Evolutionary conservation across 2,113 vertebrate genomes (phyloP).

Genomic region (Rhodinocichla rosea): DNA sequence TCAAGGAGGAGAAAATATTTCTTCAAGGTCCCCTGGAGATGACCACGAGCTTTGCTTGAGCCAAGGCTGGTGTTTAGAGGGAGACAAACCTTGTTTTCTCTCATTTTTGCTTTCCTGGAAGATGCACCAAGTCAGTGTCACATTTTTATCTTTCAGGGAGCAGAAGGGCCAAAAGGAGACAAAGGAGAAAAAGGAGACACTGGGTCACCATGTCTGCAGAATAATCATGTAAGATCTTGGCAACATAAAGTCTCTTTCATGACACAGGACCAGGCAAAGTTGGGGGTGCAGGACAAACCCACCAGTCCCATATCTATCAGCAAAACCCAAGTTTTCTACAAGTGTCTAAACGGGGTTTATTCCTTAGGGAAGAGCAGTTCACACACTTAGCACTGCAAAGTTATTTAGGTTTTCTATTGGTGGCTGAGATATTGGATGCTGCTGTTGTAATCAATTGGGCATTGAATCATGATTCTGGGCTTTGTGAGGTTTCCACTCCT

Average conservation of each 20-base stretch:
- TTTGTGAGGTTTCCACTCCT: neutral
- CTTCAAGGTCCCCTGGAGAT: neutral
- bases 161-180: constrained; percentile 87
- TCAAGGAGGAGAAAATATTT: neutral
- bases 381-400: accelerated
- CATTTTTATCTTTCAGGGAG: constrained; percentile 69
- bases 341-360: neutral
- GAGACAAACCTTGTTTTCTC: neutral
- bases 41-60: neutral
- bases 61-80: neutral
- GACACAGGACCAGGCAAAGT: accelerated
- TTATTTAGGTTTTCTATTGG: neutral
- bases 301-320: accelerated
- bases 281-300: neutral
- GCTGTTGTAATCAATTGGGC: neutral
- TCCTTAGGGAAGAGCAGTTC: neutral
- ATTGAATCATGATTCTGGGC: neutral
- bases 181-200: constrained; percentile 90
- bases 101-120: neutral
- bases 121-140: neutral
- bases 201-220: constrained; percentile 74
- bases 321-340: neutral
- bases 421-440: neutral
- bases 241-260: neutral
- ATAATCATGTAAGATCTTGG: constrained; percentile 81